Conservation (phyloP, 2,888 invertebrate genomes). For the Actias luna region DNA sequence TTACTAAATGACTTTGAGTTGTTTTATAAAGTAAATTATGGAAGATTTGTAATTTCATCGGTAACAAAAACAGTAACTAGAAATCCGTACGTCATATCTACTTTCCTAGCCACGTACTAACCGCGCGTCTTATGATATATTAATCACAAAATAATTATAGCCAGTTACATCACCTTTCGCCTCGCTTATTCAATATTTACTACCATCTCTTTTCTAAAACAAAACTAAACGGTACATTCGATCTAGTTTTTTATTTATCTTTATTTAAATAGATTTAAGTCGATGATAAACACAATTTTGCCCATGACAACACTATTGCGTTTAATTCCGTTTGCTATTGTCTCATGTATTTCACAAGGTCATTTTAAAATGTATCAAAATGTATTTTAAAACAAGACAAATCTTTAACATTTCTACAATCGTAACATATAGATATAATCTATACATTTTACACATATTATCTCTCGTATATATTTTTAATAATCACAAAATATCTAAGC, state of each 20-base stretch:
- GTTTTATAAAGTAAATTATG: background rate
- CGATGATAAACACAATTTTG: background rate
- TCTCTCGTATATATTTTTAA: background rate
- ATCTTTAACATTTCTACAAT: background rate
- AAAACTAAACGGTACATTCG: background rate
- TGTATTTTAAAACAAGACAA: background rate
- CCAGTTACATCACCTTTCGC: conserved; percentile 8
- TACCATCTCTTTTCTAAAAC: background rate
- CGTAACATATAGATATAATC: background rate
- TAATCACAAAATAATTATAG: background rate
- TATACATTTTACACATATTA: background rate
- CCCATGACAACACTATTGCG: background rate
- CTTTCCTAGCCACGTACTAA: background rate
- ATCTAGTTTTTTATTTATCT: background rate
- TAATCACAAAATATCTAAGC: background rate
- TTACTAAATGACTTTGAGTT: background rate
- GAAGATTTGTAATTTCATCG: background rate
- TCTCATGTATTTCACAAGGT: background rate
- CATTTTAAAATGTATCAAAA: background rate
- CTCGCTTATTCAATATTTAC: background rate
- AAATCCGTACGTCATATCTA: conserved; percentile 1
- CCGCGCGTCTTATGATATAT: background rate
- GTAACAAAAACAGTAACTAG: background rate
- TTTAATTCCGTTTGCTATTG: background rate
- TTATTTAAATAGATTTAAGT: background rate